Conservation (phyloP, 2,888 invertebrate genomes). For the Lasius platythorax region DNA sequence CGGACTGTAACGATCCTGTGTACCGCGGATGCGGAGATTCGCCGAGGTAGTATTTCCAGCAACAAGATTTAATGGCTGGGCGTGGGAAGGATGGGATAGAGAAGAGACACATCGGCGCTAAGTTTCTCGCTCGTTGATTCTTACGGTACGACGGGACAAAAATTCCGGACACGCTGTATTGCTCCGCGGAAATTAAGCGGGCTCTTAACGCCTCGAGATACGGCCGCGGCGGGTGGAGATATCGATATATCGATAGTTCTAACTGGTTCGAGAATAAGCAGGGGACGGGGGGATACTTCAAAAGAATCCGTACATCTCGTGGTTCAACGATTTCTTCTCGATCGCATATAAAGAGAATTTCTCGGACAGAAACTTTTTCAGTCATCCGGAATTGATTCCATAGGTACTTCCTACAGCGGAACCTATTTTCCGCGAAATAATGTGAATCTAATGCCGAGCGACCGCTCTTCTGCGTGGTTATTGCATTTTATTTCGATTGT, state of each 20-base stretch:
- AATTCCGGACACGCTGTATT: conserved; percentile 22
- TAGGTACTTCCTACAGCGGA: conserved; percentile 52
- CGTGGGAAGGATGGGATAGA: neutral
- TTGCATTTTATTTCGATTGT: conserved; percentile 65
- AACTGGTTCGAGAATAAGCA: neutral
- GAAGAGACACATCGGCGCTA: conserved; percentile 3
- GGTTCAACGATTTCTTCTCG: conserved; percentile 40
- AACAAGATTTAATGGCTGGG: conserved; percentile 39
- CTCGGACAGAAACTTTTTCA: conserved; percentile 35
- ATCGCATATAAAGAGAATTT: conserved; percentile 61
- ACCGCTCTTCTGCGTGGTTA: conserved; percentile 54
- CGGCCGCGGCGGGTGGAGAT: neutral
- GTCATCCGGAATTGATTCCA: conserved; percentile 55
- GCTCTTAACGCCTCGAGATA: conserved; percentile 27
- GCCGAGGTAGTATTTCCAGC: conserved; percentile 47
- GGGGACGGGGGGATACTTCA: neutral
- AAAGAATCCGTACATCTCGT: conserved; percentile 34
- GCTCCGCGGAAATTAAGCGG: conserved; percentile 15
- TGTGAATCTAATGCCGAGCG: conserved; percentile 55
- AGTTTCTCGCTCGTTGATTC: conserved; percentile 39
- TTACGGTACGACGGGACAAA: conserved; percentile 20
- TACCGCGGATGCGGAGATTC: conserved; percentile 45
- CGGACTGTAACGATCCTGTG: conserved; percentile 48
- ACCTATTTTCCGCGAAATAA: conserved; percentile 41
- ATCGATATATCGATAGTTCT: neutral